Percentiles rank a stretch among this genome's conserved stretches.
phyloP scores from a whole-genome alignment of 2,797 vertebrate species.

The Epinephelus awoara region DNA sequence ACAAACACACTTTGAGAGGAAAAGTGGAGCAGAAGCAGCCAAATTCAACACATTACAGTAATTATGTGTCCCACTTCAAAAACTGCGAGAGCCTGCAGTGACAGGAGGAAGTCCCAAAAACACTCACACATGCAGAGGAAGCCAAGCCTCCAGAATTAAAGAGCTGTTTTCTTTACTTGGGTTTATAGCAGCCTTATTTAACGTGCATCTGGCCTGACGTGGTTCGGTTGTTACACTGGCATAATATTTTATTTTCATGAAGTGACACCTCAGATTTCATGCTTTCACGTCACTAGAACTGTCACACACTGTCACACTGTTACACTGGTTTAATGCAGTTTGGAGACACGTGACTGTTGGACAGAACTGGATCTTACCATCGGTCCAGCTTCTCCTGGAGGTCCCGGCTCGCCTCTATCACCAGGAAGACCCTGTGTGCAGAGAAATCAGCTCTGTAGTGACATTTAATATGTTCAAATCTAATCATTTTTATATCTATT shows the following conservation, averaged over 20 bases:
- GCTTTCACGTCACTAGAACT: neutral
- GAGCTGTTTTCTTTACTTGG: neutral
- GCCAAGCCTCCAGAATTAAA: slow-evolving; percentile 4
- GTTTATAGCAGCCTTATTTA: slow-evolving; percentile 2
- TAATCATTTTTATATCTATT: neutral
- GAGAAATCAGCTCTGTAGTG: neutral
- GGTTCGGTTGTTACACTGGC: slow-evolving; percentile 10
- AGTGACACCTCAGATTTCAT: neutral
- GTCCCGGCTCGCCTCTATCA: slow-evolving; percentile 76
- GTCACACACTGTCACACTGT: neutral
- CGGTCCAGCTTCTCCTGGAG: slow-evolving; percentile 75
- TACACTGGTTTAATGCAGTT: neutral
- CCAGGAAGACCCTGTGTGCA: slow-evolving; percentile 77
- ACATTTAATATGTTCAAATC: neutral
- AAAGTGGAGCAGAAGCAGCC: slow-evolving; percentile 37
- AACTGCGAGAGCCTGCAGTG: neutral
- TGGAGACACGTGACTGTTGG: neutral
- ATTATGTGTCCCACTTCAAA: slow-evolving; percentile 42
- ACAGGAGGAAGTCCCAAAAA: slow-evolving; percentile 28
- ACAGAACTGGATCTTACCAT: slow-evolving; percentile 70
- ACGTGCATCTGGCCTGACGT: neutral
- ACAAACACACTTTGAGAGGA: slow-evolving; percentile 43
- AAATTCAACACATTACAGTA: slow-evolving; percentile 58
- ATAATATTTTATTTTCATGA: slow-evolving; percentile 8
- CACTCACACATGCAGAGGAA: neutral